Percentiles rank a stretch among this genome's conserved stretches.
These are phyloP conservation scores for Heliconius hermathena DNA, from an alignment of 1,140 invertebrate genomes.

Conservation along the genomic window DNA sequence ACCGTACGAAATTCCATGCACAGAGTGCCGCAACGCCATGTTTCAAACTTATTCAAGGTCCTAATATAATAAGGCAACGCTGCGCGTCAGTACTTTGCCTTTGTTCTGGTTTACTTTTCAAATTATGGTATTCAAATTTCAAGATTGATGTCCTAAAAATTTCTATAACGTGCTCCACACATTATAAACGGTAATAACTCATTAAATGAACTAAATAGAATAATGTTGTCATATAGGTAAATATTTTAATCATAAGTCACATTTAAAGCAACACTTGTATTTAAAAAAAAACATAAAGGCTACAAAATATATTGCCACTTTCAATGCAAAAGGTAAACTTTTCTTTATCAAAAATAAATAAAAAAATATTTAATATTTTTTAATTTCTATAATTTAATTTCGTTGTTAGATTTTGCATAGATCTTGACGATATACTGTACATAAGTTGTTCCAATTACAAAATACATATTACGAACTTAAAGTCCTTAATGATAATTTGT, in stretches of 20 bases:
- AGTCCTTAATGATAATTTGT: background rate
- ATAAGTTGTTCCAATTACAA: background rate
- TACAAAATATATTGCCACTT: background rate
- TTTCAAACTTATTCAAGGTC: too few species aligned
- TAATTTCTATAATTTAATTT: background rate
- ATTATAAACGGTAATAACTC: background rate
- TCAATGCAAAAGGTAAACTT: background rate
- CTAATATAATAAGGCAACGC: background rate
- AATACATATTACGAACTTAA: background rate
- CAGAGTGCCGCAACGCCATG: too few species aligned
- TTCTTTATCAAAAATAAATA: background rate
- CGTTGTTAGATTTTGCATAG: background rate
- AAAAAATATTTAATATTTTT: background rate
- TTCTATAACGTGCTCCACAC: too few species aligned
- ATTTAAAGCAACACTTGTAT: background rate
- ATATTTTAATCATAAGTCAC: background rate
- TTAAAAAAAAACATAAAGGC: background rate
- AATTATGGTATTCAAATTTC: background rate
- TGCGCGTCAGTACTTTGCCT: too few species aligned
- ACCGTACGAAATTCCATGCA: too few species aligned
- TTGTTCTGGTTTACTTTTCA: background rate
- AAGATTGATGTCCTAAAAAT: too few species aligned
- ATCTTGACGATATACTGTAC: background rate
- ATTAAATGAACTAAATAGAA: background rate
- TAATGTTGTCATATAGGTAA: background rate